A percentile compares a stretch with the other conserved stretches of the same genome.
These are phyloP conservation scores for Spodoptera picta DNA, from an alignment of 2,888 invertebrate species.

Conservation along the genomic window DNA sequence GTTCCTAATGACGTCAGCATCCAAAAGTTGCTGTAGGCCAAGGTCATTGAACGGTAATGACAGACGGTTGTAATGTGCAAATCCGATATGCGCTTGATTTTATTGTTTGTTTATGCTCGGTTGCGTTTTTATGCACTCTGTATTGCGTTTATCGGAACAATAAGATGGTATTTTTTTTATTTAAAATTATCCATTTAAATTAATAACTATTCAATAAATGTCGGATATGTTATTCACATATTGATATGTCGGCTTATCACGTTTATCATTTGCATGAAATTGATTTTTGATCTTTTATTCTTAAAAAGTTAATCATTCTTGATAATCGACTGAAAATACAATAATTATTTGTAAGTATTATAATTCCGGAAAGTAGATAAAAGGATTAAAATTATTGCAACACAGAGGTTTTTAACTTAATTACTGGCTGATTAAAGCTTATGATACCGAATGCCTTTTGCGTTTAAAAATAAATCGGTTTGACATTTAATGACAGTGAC, in stretches of 20 bases:
- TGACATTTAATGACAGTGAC: constrained; percentile 9
- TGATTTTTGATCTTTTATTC: too few relatives aligned
- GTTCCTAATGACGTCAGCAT: constrained; percentile 63
- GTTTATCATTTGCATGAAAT: too few relatives aligned
- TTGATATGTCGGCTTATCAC: too few relatives aligned
- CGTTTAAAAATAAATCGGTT: constrained; percentile 13
- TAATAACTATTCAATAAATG: too few relatives aligned
- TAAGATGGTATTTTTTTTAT: too few relatives aligned
- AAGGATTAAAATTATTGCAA: constrained; percentile 16
- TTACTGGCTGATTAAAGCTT: constrained; percentile 21
- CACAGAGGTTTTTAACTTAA: constrained; percentile 9
- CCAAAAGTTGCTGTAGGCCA: constrained; percentile 73
- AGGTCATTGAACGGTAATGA: constrained; percentile 65
- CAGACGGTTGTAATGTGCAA: constrained; percentile 49
- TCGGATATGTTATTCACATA: too few relatives aligned
- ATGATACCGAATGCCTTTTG: neutral
- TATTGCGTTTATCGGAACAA: too few relatives aligned
- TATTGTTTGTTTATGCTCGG: constrained; percentile 25
- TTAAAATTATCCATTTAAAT: too few relatives aligned
- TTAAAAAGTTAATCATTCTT: too few relatives aligned
- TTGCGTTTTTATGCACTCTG: neutral
- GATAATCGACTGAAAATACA: too few relatives aligned
- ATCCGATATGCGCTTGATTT: constrained; percentile 39
- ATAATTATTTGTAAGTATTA: too few relatives aligned
- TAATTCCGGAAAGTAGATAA: constrained; percentile 1